Evolutionary conservation across 1,140 invertebrate genomes (phyloP), one percentile per base, ranked within the genome.

Genomic region (Euwallacea fornicatus): DNA sequence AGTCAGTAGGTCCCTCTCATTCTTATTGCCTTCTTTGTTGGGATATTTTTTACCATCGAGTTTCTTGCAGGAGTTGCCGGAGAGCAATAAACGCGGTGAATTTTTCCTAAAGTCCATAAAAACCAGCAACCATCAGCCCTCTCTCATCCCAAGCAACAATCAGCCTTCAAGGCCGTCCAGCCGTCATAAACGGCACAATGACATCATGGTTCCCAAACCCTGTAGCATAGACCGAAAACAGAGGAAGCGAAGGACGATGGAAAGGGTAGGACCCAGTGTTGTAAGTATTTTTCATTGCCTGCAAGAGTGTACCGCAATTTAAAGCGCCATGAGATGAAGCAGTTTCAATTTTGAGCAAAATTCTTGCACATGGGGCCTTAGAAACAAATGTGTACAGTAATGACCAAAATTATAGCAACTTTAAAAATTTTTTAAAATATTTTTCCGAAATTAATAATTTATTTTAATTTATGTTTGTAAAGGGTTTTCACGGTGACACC

Each of bases 221-320:
- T 58, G 54, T 46, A 73, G 66, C 53, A n/a, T 74, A 7, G 79
- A 80, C 16, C 62, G 83, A 41, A 83, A 84, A 69, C 80, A 83
- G 11, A 81, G 85, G 66, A 87, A 87, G 72, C 81, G 85, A 43
- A 83, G 83, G 8, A 86, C 84, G 64, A 81, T 82, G 4, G 85
- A 86, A 75, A 85, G 85, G 77, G 81, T 83, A 76, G 82, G 83
- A n/a, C 81, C 82, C 0, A 83, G 82, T 68, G 83, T 85, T 80
- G 85, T 86, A 81, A 86, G 85, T 80, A 43, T 15, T 13, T 15
- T 56, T 13, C n/a, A n/a, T n/a, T 50, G 2, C 46, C 46, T 13
- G 6, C 46, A 50, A 10, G 46, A 13, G 2, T 11, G 13, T 50
- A 6, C 46, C 13, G 46, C 46, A 50, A 33, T 33, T 33, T 33